Evolutionary conservation across 2,888 invertebrate genomes (phyloP).

Genomic region (Chaetogeoica ovagalla): DNA sequence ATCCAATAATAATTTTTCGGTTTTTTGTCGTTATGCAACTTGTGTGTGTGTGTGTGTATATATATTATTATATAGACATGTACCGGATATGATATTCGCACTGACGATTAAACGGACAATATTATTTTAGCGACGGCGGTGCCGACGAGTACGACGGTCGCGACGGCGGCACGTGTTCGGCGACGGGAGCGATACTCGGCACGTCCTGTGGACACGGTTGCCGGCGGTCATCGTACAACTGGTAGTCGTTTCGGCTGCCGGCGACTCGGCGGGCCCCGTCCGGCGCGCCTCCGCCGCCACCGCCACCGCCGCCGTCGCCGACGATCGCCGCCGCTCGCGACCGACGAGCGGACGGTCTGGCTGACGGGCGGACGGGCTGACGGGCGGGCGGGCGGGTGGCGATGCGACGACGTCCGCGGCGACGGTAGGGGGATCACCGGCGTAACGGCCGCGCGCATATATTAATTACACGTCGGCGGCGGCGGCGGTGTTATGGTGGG

Average conservation of each 20-base stretch:
- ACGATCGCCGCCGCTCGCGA: slow-evolving; percentile 10
- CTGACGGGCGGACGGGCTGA: background rate
- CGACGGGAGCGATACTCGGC: slow-evolving; percentile 51
- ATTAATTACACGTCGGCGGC: slow-evolving; percentile 41
- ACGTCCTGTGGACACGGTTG: slow-evolving; percentile 52
- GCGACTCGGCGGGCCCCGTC: slow-evolving; percentile 50
- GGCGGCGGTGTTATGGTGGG: background rate
- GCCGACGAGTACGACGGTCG: slow-evolving; percentile 8
- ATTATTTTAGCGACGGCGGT: background rate
- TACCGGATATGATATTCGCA: background rate
- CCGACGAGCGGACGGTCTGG: background rate
- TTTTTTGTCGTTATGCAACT: background rate
- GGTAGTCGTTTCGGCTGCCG: slow-evolving; percentile 53
- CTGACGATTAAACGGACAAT: background rate
- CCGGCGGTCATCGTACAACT: slow-evolving; percentile 53
- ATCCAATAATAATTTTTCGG: no score
- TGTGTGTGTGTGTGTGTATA: slow-evolving; percentile 1
- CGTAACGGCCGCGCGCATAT: slow-evolving; percentile 53
- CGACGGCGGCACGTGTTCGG: slow-evolving; percentile 50
- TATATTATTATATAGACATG: no score
- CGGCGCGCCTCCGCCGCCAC: slow-evolving; percentile 16
- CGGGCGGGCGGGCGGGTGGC: background rate
- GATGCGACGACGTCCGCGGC: slow-evolving; percentile 16
- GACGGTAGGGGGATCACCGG: slow-evolving; percentile 3
- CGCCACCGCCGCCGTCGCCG: slow-evolving; percentile 6